These are phyloP conservation scores for Ranitomeya imitator DNA, from an alignment of 2,113 vertebrate species.

Conservation along the genomic window DNA sequence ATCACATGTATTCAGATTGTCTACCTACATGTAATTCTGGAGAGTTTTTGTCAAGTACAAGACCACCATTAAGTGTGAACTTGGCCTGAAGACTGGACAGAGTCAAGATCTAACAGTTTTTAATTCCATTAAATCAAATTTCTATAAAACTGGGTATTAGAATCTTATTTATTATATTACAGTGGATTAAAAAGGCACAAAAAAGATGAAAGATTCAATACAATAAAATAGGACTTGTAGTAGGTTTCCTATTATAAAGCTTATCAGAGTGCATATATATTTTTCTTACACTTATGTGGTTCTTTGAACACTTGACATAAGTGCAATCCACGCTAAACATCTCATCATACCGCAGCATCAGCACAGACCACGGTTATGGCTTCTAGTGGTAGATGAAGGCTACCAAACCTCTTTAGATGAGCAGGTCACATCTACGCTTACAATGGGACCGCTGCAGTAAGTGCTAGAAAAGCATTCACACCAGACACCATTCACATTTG, in stretches of 20 bases:
- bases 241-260: neutral
- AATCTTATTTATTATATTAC: neutral
- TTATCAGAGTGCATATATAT: neutral
- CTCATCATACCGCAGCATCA: neutral
- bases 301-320: slow-evolving; percentile 6
- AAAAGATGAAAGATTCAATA: neutral
- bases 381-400: neutral
- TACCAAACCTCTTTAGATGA: neutral
- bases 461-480: slow-evolving; percentile 1
- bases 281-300: neutral
- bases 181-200: neutral
- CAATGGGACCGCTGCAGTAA: neutral
- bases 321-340: neutral
- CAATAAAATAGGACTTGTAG: neutral
- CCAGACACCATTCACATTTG: neutral
- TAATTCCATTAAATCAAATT: too few species aligned
- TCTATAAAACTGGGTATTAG: neutral
- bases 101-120: too few species aligned
- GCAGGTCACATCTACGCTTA: too few species aligned
- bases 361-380: neutral
- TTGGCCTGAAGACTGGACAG: too few species aligned
- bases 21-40: too few species aligned
- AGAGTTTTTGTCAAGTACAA: too few species aligned
- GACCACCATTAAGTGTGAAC: too few species aligned
- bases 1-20: too few species aligned